These are phyloP conservation scores for Microdon myrmicae DNA, from an alignment of 2,888 invertebrate genomes.

Conservation along the genomic window DNA sequence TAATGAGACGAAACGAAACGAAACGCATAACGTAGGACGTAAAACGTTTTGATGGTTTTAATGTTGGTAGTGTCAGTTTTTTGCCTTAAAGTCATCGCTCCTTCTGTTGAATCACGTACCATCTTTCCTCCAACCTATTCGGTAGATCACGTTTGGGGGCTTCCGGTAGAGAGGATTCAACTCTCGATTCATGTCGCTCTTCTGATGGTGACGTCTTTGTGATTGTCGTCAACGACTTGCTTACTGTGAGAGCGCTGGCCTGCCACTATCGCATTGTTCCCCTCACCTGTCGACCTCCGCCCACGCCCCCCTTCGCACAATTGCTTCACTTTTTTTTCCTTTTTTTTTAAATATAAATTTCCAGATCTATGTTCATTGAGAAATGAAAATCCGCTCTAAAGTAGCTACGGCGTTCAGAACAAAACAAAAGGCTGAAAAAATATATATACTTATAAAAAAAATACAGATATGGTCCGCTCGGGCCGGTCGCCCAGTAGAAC, in stretches of 20 bases:
- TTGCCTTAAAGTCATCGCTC: slow-evolving; percentile 52
- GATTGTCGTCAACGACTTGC: slow-evolving; percentile 49
- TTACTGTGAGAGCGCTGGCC: slow-evolving; percentile 14
- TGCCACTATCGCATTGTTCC: slow-evolving; percentile 9
- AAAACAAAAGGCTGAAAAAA: slow-evolving; percentile 5
- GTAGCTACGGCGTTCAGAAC: slow-evolving; percentile 35
- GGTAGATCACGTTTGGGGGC: slow-evolving; percentile 53
- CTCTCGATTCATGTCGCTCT: slow-evolving; percentile 52
- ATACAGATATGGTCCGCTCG: slow-evolving; percentile 37
- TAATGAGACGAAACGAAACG: slow-evolving; percentile 5
- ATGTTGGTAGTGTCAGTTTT: slow-evolving; percentile 52
- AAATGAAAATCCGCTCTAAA: slow-evolving; percentile 50
- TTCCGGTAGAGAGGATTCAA: slow-evolving; percentile 52
- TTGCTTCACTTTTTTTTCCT: slow-evolving; percentile 15
- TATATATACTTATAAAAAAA: slow-evolving; percentile 1
- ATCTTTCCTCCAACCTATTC: slow-evolving; percentile 51
- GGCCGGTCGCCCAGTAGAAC: slow-evolving; percentile 25
- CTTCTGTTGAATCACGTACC: slow-evolving; percentile 53
- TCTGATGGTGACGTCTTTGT: slow-evolving; percentile 52
- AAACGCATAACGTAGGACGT: slow-evolving; percentile 26
- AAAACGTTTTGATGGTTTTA: slow-evolving; percentile 52
- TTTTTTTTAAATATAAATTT: slow-evolving; percentile 38
- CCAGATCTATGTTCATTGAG: slow-evolving; percentile 52
- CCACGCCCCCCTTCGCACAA: slow-evolving; percentile 9
- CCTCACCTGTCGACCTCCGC: too few species aligned